Conservation (phyloP, 2,113 vertebrate genomes). For the Scalopus aquaticus region DNA sequence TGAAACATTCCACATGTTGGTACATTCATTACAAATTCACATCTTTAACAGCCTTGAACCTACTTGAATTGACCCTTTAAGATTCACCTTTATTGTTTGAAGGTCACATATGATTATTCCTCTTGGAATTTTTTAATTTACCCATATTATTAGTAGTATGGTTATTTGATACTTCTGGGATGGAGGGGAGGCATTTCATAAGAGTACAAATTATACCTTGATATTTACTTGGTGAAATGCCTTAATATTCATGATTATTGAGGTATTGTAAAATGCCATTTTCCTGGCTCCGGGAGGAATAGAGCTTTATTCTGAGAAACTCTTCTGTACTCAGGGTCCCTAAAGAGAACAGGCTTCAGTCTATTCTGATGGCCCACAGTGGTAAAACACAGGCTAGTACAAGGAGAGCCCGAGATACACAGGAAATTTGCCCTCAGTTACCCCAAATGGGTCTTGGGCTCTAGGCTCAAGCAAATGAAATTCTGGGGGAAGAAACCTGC, state of each 20-base stretch:
- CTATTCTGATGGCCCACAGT: background rate
- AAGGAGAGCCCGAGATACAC: background rate
- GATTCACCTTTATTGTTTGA: slow-evolving; percentile 21
- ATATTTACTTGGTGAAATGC: background rate
- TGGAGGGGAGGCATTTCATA: background rate
- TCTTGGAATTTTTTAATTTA: slow-evolving; percentile 9
- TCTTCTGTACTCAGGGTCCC: background rate
- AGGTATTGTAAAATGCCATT: background rate
- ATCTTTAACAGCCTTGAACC: slow-evolving; percentile 43
- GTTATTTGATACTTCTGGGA: background rate
- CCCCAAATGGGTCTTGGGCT: background rate
- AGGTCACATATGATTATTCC: background rate
- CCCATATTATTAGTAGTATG: background rate
- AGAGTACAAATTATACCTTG: background rate
- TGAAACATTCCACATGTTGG: background rate
- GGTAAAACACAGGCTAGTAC: background rate
- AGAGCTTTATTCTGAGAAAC: background rate
- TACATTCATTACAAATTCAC: slow-evolving; percentile 55
- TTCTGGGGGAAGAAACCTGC: background rate
- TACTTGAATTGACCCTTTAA: background rate
- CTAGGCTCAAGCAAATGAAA: background rate
- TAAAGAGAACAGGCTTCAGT: background rate
- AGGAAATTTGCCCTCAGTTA: background rate
- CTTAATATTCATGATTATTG: background rate
- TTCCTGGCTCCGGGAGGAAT: background rate